Conservation (phyloP, 2,797 vertebrate species). For the Malacoctenus gilli region DNA sequence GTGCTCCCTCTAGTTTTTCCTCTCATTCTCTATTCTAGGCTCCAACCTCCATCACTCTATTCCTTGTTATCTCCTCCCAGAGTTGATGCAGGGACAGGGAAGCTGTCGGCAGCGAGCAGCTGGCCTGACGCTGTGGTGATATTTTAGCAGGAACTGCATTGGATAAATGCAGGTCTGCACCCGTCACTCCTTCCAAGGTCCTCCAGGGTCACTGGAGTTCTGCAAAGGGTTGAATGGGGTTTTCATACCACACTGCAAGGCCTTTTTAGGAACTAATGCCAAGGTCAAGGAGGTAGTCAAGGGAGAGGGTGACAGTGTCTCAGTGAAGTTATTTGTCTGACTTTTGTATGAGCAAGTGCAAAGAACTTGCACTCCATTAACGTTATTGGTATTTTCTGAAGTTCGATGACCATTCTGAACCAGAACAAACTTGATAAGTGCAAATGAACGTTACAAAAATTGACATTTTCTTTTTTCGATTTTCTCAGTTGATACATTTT, state of each 20-base stretch:
- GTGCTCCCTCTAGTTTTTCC: not conserved
- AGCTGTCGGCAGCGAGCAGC: constrained; percentile 69
- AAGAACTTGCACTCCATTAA: no score
- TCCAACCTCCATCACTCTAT: constrained; percentile 28
- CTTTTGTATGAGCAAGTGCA: no score
- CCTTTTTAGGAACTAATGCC: constrained; percentile 42
- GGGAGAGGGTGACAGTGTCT: constrained; percentile 22
- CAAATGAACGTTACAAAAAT: no score
- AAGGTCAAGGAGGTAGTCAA: constrained; percentile 39
- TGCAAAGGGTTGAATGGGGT: constrained; percentile 38
- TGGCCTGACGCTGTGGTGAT: constrained; percentile 54
- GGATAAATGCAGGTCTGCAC: constrained; percentile 59
- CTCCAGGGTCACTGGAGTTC: constrained; percentile 49
- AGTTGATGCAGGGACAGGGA: constrained; percentile 51
- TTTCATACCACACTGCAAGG: constrained; percentile 38
- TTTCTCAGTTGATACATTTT: no score
- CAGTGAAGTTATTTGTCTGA: no score
- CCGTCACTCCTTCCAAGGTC: constrained; percentile 49
- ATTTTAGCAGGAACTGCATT: constrained; percentile 46
- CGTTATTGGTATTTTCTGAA: no score
- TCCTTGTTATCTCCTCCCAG: constrained; percentile 45
- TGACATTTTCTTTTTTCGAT: no score
- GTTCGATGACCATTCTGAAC: no score
- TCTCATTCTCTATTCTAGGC: constrained; percentile 23
- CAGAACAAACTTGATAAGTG: no score